Base-by-base conservation (phyloP, 2,888 invertebrate species). In the Anodontia alba region DNA sequence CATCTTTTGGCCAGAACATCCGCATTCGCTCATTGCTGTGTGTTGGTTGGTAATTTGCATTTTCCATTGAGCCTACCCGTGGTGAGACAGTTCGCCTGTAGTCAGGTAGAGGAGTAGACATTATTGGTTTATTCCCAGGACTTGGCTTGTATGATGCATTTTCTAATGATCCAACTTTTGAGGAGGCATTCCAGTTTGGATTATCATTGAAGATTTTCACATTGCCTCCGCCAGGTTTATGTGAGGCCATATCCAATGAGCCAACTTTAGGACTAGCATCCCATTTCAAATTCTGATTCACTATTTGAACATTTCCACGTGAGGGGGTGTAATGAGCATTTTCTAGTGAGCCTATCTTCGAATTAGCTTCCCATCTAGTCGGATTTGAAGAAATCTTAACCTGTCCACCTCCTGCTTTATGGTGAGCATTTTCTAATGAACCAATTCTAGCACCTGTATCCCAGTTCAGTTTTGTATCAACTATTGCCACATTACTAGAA, bases 321-420 rank as follows among this genome's bases (percentile, higher is more conserved):
- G 12, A 7, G 26, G 91, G 90, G n/a, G 83, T 80, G 80, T 92
- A 86, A 73, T 81, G 33, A 12, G 83, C 72, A 51, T 90, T 89
- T 20, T 90, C 89, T 23, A 91, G 66, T 2, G 91, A 91, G 1
- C 90, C 89, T 8, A 92, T 75, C 67, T 86, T 88, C 7, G 92
- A 86, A n/a, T 79, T 57, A 0, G 85, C 83, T 26, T 88, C 89
- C 91, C 91, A 92, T 5, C 80, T 75, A 10, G 73, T 75, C 36
- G 79, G 78, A 8, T 66, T 23, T 43, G 67, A 84, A 0, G 76
- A 69, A 42, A 90, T 87, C 62, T 79, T 83, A 10, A 90, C 80
- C 7, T 85, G 75, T 0, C 92, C 91, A 8, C 90, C 90, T 8
- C 83, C 81, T 0, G 92, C 89, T 23, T 85, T 81, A 80, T 92